phyloP scores from a whole-genome alignment of 2,797 vertebrate species.

The Notolabrus celidotus region DNA sequence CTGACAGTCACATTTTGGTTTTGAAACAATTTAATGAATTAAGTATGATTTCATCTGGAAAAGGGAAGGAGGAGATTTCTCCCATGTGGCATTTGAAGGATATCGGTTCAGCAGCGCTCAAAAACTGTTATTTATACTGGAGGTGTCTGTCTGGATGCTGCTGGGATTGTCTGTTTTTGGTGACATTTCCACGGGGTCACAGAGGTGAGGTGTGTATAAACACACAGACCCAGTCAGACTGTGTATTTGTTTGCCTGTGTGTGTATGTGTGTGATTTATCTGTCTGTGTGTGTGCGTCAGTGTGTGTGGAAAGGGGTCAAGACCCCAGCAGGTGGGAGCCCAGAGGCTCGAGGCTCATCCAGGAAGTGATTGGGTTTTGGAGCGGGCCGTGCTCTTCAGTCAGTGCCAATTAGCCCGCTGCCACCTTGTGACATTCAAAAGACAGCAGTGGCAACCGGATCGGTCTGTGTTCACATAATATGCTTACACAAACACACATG shows the following conservation, averaged over 20 bases:
- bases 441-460: slow-evolving; percentile 46
- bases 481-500: background rate
- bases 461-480: background rate
- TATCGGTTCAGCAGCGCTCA: slow-evolving; percentile 23
- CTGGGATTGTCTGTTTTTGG: slow-evolving; percentile 68
- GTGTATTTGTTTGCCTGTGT: slow-evolving; percentile 44
- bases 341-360: slow-evolving; percentile 65
- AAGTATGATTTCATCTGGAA: slow-evolving; percentile 29
- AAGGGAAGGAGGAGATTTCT: slow-evolving; percentile 17
- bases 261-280: slow-evolving; percentile 38
- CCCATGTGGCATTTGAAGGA: slow-evolving; percentile 61
- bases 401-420: slow-evolving; percentile 82
- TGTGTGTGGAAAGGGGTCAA: slow-evolving; percentile 17
- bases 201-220: slow-evolving; percentile 61
- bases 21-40: slow-evolving; percentile 6
- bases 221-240: slow-evolving; percentile 40
- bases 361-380: slow-evolving; percentile 78
- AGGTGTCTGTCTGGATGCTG: slow-evolving; percentile 37
- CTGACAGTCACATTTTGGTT: no score
- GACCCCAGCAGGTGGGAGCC: slow-evolving; percentile 48
- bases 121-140: slow-evolving; percentile 71
- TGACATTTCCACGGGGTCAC: slow-evolving; percentile 77
- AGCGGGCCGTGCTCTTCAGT: slow-evolving; percentile 72
- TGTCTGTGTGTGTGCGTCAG: slow-evolving; percentile 4
- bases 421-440: slow-evolving; percentile 82